phyloP scores from a whole-genome alignment of 2,888 invertebrate species.

The Bruchidius siliquastri region DNA sequence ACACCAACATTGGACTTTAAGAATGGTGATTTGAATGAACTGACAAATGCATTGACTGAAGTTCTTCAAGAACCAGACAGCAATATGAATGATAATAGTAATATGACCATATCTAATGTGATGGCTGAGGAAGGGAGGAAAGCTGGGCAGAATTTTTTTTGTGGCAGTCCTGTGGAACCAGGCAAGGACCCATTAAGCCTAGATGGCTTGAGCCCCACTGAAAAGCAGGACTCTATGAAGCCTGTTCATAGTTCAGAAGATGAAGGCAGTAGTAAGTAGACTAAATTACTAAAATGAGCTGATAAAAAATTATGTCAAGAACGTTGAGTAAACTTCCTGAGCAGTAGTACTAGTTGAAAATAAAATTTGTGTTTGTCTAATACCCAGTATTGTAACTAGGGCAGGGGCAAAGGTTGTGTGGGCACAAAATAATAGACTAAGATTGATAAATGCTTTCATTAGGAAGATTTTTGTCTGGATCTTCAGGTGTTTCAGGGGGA shows the following conservation, averaged over 20 bases:
- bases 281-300: no score
- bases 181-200: conserved; percentile 39
- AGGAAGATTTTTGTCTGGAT: no score
- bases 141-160: conserved; percentile 53
- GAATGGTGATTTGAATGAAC: conserved; percentile 59
- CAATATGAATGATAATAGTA: conserved; percentile 30
- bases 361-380: no score
- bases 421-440: no score
- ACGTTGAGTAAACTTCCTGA: no score
- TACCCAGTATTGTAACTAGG: no score
- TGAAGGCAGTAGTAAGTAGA: conserved; percentile 40
- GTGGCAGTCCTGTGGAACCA: conserved; percentile 42
- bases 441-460: no score
- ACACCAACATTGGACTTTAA: conserved; percentile 58
- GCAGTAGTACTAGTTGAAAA: not conserved
- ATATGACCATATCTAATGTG: not conserved
- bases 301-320: no score
- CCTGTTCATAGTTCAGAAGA: conserved; percentile 73
- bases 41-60: conserved; percentile 58
- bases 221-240: conserved; percentile 78
- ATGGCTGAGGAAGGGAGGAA: conserved; percentile 39
- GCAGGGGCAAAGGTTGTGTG: no score
- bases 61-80: conserved; percentile 45
- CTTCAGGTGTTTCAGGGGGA: no score
- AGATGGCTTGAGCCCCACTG: conserved; percentile 44